Percentiles rank a stretch among this genome's conserved stretches.
These are phyloP conservation scores for Trachemys scripta DNA, from an alignment of 2,113 vertebrate genomes.

Conservation along the genomic window DNA sequence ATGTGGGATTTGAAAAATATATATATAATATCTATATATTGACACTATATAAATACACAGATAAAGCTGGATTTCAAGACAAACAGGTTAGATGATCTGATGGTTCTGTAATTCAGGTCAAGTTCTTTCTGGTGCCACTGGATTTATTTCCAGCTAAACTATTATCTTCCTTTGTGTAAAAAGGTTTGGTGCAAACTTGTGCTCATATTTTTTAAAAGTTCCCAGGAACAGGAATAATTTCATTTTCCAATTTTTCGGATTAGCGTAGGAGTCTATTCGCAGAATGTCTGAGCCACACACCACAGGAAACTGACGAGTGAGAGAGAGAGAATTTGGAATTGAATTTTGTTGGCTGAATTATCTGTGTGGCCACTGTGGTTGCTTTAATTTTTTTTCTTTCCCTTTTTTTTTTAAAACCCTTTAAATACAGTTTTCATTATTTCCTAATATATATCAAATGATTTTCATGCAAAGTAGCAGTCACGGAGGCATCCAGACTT, in stretches of 20 bases:
- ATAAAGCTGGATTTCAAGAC: constrained; percentile 63
- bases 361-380: constrained; percentile 64
- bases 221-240: constrained; percentile 14
- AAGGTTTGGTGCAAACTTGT: constrained; percentile 73
- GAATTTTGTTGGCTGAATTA: constrained; percentile 58
- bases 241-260: not conserved
- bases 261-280: rapidly evolving
- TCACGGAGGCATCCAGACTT: constrained; percentile 70
- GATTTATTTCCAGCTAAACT: constrained; percentile 2
- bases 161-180: not conserved
- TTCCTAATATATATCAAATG: constrained; percentile 83
- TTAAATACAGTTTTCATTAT: constrained; percentile 82
- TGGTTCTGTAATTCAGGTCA: not conserved
- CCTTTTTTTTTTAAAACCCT: constrained; percentile 49
- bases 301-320: not conserved
- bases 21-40: constrained; percentile 45
- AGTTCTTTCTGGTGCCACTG: constrained; percentile 35
- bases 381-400: not conserved
- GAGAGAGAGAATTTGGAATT: constrained; percentile 58
- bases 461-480: constrained; percentile 86
- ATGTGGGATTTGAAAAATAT: constrained; percentile 66
- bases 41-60: constrained; percentile 55
- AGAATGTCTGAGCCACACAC: constrained; percentile 19
- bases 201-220: constrained; percentile 60
- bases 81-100: not conserved